Percentiles rank a stretch among this genome's conserved stretches.
These are phyloP conservation scores for Chaetoderma sp. DNA, from an alignment of 2,888 invertebrate species.

Conservation along the genomic window DNA sequence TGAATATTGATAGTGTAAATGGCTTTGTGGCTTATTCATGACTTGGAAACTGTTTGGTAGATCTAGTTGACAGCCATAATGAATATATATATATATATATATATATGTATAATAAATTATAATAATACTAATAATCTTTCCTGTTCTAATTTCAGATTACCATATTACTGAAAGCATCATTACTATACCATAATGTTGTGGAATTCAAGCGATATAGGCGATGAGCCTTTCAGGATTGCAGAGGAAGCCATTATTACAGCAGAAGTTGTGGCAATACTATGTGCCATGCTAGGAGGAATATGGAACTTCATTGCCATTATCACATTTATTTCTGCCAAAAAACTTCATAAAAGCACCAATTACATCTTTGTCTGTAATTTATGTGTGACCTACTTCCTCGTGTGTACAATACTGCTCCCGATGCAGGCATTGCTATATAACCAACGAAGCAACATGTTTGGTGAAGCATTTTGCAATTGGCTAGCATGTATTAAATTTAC, in stretches of 20 bases:
- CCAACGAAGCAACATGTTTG: constrained; percentile 37
- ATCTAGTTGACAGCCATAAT: no score
- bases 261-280: constrained; percentile 43
- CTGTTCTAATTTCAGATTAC: no score
- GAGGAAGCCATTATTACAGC: constrained; percentile 38
- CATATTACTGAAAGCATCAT: no score
- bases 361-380: constrained; percentile 57
- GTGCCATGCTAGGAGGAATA: constrained; percentile 48
- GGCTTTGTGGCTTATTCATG: no score
- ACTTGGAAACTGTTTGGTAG: no score
- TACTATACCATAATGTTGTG: no score
- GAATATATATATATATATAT: no score
- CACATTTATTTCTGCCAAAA: constrained; percentile 54
- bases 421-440: constrained; percentile 54
- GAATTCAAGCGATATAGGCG: neutral
- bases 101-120: no score
- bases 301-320: constrained; percentile 56
- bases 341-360: constrained; percentile 53
- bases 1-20: no score
- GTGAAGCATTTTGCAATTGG: constrained; percentile 37
- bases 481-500: constrained; percentile 48
- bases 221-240: constrained; percentile 43
- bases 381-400: constrained; percentile 51
- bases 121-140: no score
- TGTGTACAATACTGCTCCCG: constrained; percentile 49